Evolutionary conservation across 2,888 invertebrate species (phyloP).

Genomic region (Metellina segmentata): DNA sequence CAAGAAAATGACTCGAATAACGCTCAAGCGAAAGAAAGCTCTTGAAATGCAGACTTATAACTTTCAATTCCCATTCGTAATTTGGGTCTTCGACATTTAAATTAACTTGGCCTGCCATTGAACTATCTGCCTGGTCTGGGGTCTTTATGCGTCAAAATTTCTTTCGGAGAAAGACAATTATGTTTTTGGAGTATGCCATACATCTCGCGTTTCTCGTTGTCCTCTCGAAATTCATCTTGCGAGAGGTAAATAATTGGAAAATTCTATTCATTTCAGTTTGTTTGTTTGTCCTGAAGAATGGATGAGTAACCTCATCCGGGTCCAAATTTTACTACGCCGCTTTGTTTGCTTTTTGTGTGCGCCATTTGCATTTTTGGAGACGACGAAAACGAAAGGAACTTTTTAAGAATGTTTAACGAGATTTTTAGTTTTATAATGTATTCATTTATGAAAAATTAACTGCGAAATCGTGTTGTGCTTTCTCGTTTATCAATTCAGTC

Average conservation of each 20-base stretch:
- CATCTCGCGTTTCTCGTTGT: neutral
- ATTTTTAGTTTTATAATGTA: too few species aligned
- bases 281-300: neutral
- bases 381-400: neutral
- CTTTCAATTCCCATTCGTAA: constrained; percentile 58
- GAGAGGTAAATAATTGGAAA: neutral
- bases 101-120: constrained; percentile 40
- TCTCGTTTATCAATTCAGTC: too few species aligned
- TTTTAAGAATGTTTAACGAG: neutral
- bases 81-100: constrained; percentile 52
- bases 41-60: constrained; percentile 2
- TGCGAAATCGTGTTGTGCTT: too few species aligned
- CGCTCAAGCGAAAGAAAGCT: neutral
- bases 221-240: neutral
- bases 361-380: neutral
- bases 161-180: neutral
- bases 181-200: neutral
- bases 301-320: neutral
- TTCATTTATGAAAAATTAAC: too few species aligned
- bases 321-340: neutral
- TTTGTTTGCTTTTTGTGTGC: neutral
- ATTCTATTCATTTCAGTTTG: neutral
- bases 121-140: neutral
- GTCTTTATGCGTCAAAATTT: constrained; percentile 14
- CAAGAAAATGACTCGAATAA: constrained; percentile 1